A percentile compares a stretch with the other conserved stretches of the same genome.
These are phyloP conservation scores for Catharus minimus DNA, from an alignment of 2,113 vertebrate species.

Conservation along the genomic window DNA sequence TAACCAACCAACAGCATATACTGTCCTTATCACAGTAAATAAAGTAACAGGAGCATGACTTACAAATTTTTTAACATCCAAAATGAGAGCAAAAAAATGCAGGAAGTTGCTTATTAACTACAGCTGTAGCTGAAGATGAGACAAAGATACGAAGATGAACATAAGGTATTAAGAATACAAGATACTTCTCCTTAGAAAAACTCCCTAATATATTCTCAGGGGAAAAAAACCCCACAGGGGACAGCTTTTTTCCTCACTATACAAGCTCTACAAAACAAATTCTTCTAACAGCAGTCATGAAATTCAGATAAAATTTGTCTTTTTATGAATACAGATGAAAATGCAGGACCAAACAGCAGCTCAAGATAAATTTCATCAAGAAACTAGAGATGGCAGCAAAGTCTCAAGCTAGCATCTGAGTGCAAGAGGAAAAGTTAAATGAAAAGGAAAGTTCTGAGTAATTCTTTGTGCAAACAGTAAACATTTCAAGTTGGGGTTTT, in stretches of 20 bases:
- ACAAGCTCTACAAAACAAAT: background rate
- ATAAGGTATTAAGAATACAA: background rate
- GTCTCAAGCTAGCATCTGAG: conserved; percentile 19
- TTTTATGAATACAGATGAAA: background rate
- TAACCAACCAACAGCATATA: background rate
- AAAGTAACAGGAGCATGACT: background rate
- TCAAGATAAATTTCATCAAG: conserved; percentile 39
- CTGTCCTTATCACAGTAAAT: background rate
- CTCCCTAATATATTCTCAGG: background rate
- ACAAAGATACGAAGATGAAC: background rate
- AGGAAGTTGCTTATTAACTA: background rate
- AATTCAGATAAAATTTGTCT: background rate
- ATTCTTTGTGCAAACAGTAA: background rate
- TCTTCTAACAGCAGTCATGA: background rate
- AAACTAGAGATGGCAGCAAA: conserved; percentile 69
- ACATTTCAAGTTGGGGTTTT: background rate
- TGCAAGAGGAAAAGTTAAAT: conserved; percentile 8
- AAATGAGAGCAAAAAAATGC: background rate
- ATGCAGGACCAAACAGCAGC: background rate
- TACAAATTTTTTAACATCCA: background rate
- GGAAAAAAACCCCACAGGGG: background rate
- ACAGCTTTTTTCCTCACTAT: background rate
- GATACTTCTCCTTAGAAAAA: background rate
- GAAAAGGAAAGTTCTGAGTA: background rate
- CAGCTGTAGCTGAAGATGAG: background rate